phyloP scores from a whole-genome alignment of 2,888 invertebrate genomes.

The Lasiommata megera region DNA sequence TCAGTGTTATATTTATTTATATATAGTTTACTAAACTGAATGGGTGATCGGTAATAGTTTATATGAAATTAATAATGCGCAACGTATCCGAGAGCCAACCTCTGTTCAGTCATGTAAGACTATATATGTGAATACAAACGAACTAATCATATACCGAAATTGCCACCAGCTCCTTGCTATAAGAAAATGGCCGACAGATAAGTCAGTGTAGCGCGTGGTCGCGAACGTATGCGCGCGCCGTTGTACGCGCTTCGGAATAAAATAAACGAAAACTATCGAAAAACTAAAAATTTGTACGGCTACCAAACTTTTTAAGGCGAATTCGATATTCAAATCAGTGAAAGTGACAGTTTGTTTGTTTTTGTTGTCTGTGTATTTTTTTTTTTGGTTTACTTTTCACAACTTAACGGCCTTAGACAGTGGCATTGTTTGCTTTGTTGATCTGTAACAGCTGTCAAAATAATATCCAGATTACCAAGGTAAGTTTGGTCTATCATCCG shows the following conservation, averaged over 20 bases:
- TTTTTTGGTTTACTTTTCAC: constrained; percentile 22
- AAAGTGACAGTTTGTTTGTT: constrained; percentile 43
- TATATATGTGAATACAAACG: too few relatives aligned
- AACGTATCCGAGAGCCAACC: too few relatives aligned
- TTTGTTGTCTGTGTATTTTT: constrained; percentile 26
- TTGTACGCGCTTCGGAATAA: not conserved
- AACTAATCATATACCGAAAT: not conserved
- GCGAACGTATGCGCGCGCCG: constrained; percentile 53
- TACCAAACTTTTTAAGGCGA: constrained; percentile 37
- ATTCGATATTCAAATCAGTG: constrained; percentile 41
- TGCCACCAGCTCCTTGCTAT: not conserved
- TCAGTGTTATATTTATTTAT: too few relatives aligned
- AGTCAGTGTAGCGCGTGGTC: constrained; percentile 67
- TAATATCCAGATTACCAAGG: constrained; percentile 61
- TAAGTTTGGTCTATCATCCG: constrained; percentile 41
- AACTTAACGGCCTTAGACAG: constrained; percentile 34
- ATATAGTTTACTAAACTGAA: too few relatives aligned
- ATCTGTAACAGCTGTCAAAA: constrained; percentile 68
- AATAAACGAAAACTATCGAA: constrained; percentile 33
- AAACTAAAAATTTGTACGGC: constrained; percentile 13
- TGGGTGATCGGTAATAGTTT: too few relatives aligned
- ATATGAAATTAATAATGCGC: too few relatives aligned
- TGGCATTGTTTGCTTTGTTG: constrained; percentile 60
- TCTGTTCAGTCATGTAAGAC: too few relatives aligned
- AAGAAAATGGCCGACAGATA: constrained; percentile 63